A percentile compares a stretch with the other conserved stretches of the same genome.
phyloP scores from a whole-genome alignment of 1,140 invertebrate species.

The Brachionus calyciflorus region DNA sequence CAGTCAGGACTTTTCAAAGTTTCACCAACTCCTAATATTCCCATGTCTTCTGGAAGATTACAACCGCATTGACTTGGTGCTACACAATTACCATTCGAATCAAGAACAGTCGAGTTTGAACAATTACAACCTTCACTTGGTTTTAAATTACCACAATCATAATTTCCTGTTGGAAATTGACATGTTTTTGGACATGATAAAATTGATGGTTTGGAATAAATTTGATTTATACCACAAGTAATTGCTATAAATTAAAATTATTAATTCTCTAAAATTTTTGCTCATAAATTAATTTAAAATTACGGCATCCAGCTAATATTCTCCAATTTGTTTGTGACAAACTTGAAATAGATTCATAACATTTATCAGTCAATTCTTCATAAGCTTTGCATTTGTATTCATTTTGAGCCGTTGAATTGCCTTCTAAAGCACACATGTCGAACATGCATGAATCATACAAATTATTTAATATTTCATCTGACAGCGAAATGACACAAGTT shows the following conservation, averaged over 20 bases:
- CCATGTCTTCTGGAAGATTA: not conserved
- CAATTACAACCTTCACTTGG: constrained; percentile 18
- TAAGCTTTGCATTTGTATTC: not conserved
- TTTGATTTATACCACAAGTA: constrained; percentile 6
- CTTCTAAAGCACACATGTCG: constrained; percentile 31
- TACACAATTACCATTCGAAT: constrained; percentile 29
- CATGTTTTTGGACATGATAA: constrained; percentile 30
- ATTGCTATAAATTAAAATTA: not conserved
- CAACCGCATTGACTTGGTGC: not conserved
- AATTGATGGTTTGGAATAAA: not conserved
- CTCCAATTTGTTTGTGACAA: constrained; percentile 1
- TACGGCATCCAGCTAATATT: not conserved
- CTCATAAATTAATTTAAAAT: not conserved
- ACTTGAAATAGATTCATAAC: not conserved
- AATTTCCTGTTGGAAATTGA: not conserved
- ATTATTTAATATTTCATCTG: not conserved
- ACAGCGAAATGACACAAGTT: not conserved
- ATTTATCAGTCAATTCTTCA: constrained; percentile 8
- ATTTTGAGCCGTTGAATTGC: not conserved
- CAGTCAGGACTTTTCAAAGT: constrained; percentile 12
- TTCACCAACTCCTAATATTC: not conserved
- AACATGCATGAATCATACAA: constrained; percentile 1
- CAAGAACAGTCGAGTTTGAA: constrained; percentile 7
- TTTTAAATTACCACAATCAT: not conserved
- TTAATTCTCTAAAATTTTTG: not conserved